phyloP scores from a whole-genome alignment of 1,140 invertebrate genomes.

The Trypoxylus dichotomus region DNA sequence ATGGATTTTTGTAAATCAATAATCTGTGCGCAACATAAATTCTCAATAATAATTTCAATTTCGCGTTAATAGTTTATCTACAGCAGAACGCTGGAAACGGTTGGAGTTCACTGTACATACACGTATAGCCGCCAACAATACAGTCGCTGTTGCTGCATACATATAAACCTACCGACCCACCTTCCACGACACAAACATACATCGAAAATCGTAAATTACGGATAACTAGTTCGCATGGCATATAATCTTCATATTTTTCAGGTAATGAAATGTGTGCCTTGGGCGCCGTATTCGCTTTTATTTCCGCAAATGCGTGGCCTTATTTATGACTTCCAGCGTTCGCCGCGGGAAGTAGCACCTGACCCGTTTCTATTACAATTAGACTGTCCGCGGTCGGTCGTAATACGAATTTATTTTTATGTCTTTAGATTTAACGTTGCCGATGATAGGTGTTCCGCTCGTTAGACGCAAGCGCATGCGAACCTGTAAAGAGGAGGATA shows the following conservation, averaged over 20 bases:
- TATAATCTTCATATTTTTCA: constrained; percentile 26
- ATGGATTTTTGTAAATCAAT: too few species aligned
- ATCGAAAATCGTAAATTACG: constrained; percentile 20
- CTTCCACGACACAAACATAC: background rate
- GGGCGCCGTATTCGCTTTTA: constrained; percentile 19
- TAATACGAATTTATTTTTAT: constrained; percentile 21
- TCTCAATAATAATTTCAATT: too few species aligned
- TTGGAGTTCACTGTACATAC: background rate
- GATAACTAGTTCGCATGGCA: constrained; percentile 14
- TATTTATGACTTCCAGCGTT: background rate
- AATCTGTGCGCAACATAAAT: too few species aligned
- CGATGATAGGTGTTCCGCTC: background rate
- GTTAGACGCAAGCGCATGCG: background rate
- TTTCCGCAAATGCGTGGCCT: constrained; percentile 13
- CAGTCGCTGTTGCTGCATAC: background rate
- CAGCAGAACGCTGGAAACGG: background rate
- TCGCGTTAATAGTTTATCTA: too few species aligned
- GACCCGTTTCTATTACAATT: constrained; percentile 14
- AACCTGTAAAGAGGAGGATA: background rate
- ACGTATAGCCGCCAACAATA: background rate
- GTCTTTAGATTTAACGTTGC: background rate
- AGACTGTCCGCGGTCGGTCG: constrained; percentile 19
- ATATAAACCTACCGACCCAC: background rate
- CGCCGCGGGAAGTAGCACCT: background rate
- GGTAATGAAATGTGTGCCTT: constrained; percentile 21